phyloP scores from a whole-genome alignment of 2,888 invertebrate species.

The Odontocerum albicorne region DNA sequence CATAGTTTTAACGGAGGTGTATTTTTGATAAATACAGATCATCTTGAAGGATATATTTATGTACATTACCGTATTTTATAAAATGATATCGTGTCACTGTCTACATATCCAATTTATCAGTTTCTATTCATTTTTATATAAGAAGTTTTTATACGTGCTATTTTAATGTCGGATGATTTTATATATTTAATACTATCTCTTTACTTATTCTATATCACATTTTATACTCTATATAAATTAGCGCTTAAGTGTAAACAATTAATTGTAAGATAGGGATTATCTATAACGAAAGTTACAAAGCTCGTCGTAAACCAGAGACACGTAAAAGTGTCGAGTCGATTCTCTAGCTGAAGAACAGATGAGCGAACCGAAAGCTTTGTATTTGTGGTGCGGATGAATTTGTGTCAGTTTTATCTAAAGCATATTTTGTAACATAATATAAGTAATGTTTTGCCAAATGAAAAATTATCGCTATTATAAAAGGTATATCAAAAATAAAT shows the following conservation, averaged over 20 bases:
- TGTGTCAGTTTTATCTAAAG: slow-evolving; percentile 19
- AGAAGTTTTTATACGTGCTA: slow-evolving; percentile 29
- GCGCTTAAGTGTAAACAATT: slow-evolving; percentile 30
- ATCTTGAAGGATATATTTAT: slow-evolving; percentile 30
- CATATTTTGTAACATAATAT: slow-evolving; percentile 35
- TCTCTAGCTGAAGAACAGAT: too few relatives aligned
- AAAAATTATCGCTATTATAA: slow-evolving; percentile 36
- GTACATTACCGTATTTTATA: slow-evolving; percentile 32
- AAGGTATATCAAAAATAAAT: slow-evolving; percentile 33
- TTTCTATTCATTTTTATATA: slow-evolving; percentile 30
- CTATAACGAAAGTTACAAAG: too few relatives aligned
- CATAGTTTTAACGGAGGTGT: slow-evolving; percentile 30
- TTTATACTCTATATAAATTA: slow-evolving; percentile 31
- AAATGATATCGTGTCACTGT: slow-evolving; percentile 29
- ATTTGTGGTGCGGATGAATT: slow-evolving; percentile 7
- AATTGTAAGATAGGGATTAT: slow-evolving; percentile 19
- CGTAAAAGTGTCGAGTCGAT: too few relatives aligned
- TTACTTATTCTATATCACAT: slow-evolving; percentile 34
- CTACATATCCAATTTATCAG: slow-evolving; percentile 32
- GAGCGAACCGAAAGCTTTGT: slow-evolving; percentile 13
- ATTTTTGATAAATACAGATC: slow-evolving; percentile 35
- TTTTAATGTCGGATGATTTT: slow-evolving; percentile 24
- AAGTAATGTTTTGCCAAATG: slow-evolving; percentile 37
- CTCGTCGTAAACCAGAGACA: too few relatives aligned
- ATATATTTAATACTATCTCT: slow-evolving; percentile 25